These are phyloP conservation scores for mouse (Mus musculus) DNA, from an alignment of 2,113 vertebrate genomes.

Conservation along the genomic window GRCm39 chr12:111879001-111879500, in stretches of 20 bases:
- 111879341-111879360: background rate
- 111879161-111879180: background rate
- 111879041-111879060: background rate
- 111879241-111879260: background rate
- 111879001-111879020: background rate
- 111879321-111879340: no score
- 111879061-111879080: background rate
- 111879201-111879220: background rate
- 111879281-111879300: background rate
- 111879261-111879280: background rate
- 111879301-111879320: background rate
- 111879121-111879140: background rate
- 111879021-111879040: no score
- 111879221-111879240: background rate
- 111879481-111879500: background rate
- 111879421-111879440: background rate
- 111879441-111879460: background rate
- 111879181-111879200: background rate
- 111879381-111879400: fast-evolving
- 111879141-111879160: background rate
- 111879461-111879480: background rate
- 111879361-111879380: background rate
- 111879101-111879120: background rate
- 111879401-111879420: background rate
- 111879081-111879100: background rate